Percentiles rank a stretch among this genome's conserved stretches.
phyloP scores from a whole-genome alignment of 2,797 vertebrate species.

The Halcyon leucocephala region DNA sequence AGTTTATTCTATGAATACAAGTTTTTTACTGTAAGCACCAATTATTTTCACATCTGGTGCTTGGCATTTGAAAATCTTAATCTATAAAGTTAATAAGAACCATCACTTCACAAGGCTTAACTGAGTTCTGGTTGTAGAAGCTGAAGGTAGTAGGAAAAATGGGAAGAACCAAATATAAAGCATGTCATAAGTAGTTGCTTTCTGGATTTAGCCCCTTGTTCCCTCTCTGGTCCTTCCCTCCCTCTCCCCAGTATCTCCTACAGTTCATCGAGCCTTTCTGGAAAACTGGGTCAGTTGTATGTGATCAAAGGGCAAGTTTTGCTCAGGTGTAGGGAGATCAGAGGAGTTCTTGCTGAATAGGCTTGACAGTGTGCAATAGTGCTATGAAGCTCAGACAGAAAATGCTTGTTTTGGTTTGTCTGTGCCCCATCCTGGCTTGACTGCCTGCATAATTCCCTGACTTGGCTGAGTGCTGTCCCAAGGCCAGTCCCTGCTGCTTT shows the following conservation, averaged over 20 bases:
- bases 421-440: background rate
- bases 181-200: background rate
- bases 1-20: background rate
- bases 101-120: background rate
- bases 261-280: background rate
- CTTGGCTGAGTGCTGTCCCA: background rate
- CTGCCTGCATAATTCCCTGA: background rate
- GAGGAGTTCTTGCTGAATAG: background rate
- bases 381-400: background rate
- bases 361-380: background rate
- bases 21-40: background rate
- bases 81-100: background rate
- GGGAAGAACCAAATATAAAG: background rate
- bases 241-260: background rate
- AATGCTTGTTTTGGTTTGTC: background rate
- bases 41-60: background rate
- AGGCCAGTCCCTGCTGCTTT: background rate
- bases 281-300: background rate
- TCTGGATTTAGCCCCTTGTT: background rate
- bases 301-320: background rate
- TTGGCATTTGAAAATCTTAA: background rate
- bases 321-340: background rate
- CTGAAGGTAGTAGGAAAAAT: background rate
- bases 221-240: background rate
- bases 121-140: background rate